Percentiles rank a stretch among this genome's conserved stretches.
These are phyloP conservation scores for Podilymbus podiceps DNA, from an alignment of 2,113 vertebrate species.

Conservation along the genomic window DNA sequence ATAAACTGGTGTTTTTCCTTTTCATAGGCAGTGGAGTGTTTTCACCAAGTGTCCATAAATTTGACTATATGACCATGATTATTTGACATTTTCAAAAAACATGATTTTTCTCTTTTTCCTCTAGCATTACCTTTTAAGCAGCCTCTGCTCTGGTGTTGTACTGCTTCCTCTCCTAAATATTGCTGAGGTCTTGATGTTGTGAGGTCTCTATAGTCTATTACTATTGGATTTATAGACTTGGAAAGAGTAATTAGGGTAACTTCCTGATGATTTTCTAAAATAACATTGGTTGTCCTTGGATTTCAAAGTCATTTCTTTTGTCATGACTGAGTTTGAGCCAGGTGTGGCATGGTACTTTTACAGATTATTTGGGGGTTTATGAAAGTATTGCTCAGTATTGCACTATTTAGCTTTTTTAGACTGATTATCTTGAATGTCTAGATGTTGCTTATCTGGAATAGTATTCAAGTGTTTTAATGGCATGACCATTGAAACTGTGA, in stretches of 20 bases:
- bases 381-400: not conserved
- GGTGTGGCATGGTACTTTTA: not conserved
- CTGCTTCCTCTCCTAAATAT: not conserved
- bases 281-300: not conserved
- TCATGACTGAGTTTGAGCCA: not conserved
- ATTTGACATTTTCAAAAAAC: not conserved
- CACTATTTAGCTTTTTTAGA: not conserved
- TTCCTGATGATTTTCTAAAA: not conserved
- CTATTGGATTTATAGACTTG: not conserved
- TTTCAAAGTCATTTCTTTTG: not conserved
- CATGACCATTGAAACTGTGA: not conserved
- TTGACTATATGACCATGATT: too few relatives aligned
- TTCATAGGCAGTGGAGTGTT: not conserved
- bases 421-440: not conserved
- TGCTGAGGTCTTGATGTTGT: not conserved
- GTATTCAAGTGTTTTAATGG: not conserved
- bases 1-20: not conserved
- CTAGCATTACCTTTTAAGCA: not conserved
- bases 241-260: not conserved
- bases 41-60: not conserved
- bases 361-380: not conserved
- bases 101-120: not conserved
- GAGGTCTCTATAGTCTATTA: not conserved
- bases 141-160: not conserved
- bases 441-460: not conserved